Evolutionary conservation across 2,113 vertebrate species (phyloP).

Genomic region (Rhinichthys klamathensis): DNA sequence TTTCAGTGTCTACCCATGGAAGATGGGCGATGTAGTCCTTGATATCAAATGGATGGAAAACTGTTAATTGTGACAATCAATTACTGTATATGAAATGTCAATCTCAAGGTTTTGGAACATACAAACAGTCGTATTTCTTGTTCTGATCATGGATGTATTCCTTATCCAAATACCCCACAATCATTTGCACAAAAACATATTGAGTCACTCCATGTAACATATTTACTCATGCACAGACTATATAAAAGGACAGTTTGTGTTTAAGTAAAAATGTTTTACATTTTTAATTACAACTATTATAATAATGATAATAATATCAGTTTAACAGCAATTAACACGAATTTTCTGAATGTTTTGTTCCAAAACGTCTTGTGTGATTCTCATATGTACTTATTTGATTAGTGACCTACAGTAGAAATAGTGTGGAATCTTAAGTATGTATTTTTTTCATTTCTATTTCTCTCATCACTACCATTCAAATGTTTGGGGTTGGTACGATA

Average conservation of each 20-base stretch:
- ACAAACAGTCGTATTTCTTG: constrained; percentile 7
- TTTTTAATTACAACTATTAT: neutral
- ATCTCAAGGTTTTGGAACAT: neutral
- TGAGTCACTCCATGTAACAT: neutral
- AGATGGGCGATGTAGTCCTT: constrained; percentile 64
- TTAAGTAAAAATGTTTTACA: neutral
- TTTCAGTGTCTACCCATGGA: constrained; percentile 70
- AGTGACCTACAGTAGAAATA: neutral
- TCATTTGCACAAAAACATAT: neutral
- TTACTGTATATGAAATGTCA: neutral
- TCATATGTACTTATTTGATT: neutral
- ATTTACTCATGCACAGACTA: neutral
- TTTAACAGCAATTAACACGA: neutral
- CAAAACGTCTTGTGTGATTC: neutral
- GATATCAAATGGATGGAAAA: constrained; percentile 51
- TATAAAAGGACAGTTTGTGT: too few species aligned
- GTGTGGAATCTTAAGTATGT: neutral
- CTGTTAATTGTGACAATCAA: neutral
- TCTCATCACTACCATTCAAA: neutral
- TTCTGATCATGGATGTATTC: neutral
- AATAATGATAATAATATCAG: neutral
- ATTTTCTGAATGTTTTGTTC: neutral
- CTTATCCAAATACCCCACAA: neutral
- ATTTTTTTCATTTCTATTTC: neutral
- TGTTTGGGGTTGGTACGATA: neutral